phyloP scores from a whole-genome alignment of 2,888 invertebrate genomes.

The Harpalus rufipes region DNA sequence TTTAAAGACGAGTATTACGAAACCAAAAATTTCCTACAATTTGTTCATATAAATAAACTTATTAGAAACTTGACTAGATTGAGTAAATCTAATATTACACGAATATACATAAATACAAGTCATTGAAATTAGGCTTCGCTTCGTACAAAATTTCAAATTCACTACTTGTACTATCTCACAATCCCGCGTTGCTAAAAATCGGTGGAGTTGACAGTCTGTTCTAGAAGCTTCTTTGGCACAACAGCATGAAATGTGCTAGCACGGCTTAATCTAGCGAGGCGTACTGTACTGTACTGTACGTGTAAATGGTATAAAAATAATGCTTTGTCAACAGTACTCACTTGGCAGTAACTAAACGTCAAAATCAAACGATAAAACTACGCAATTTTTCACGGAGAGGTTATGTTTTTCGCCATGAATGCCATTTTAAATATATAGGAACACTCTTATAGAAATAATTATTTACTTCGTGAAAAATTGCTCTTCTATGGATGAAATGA shows the following conservation, averaged over 20 bases:
- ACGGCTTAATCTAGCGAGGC: constrained; percentile 51
- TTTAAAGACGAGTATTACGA: constrained; percentile 29
- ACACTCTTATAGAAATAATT: neutral
- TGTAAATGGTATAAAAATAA: constrained; percentile 66
- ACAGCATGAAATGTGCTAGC: constrained; percentile 45
- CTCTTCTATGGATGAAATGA: no score
- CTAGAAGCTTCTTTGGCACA: constrained; percentile 64
- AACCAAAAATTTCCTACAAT: constrained; percentile 32
- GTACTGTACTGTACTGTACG: constrained; percentile 59
- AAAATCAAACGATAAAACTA: neutral
- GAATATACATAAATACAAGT: constrained; percentile 58
- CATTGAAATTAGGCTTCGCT: constrained; percentile 51
- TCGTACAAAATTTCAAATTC: constrained; percentile 14
- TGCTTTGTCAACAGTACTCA: constrained; percentile 19
- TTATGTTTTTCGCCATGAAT: neutral
- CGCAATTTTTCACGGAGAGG: neutral
- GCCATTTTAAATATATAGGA: neutral
- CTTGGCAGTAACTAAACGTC: neutral
- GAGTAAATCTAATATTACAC: constrained; percentile 57
- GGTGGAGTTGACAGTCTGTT: constrained; percentile 41
- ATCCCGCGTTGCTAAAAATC: constrained; percentile 23
- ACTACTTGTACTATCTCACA: constrained; percentile 40
- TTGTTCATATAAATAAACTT: constrained; percentile 54
- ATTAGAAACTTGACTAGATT: constrained; percentile 59
- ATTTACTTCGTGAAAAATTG: neutral